Base-by-base conservation (phyloP, 2,888 invertebrate species). In the Lamellibrachia satsuma region DNA sequence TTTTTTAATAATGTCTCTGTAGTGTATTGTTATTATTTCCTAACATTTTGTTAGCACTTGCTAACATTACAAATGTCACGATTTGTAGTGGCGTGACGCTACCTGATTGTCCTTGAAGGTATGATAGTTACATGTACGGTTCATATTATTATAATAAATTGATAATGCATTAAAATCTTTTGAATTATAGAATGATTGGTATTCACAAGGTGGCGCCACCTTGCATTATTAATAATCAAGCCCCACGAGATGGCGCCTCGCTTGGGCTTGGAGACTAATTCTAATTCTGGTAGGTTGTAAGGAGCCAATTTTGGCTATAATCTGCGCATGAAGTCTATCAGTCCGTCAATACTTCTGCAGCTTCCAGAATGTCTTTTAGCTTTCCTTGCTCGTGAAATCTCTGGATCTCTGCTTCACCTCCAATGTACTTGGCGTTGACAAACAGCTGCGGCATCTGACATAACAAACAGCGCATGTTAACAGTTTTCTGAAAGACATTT, bases 361-460 rank as follows among this genome's bases (percentile, higher is more conserved):
- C 93, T 8, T 94, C 93, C 2, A 96, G 93, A 39, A 95, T 92
- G 91, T 94, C 94, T 90, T 94, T 94, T 27, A 96, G 94, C 92
- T 95, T 93, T 92, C 96, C 96, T 7, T 94, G 94, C 27, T 94
- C 93, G 90, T 96, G 95, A 90, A 96, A 93, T 55, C 94, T 92
- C 22, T 93, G 93, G 7, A 96, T 94, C 93, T 96, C 95, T 91
- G 94, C 94, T 75, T 95, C 95, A n/a, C 96, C 95, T 52, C 96
- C 96, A 90, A 95, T 93, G 92, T 96, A 95, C 91, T 95, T 95
- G 39, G 95, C 94, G 92, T 94, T 94, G 8, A 96, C 93, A 94
- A 96, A 96, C n/a, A 96, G 93, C 92, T 95, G 96, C 15, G 96
- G 96, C 27, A 95, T 95, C 96, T 96, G 75, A 9, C 15, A 75